A percentile compares a stretch with the other conserved stretches of the same genome.
Conservation (phyloP, 2,888 invertebrate species). For the Cabera pusaria region DNA sequence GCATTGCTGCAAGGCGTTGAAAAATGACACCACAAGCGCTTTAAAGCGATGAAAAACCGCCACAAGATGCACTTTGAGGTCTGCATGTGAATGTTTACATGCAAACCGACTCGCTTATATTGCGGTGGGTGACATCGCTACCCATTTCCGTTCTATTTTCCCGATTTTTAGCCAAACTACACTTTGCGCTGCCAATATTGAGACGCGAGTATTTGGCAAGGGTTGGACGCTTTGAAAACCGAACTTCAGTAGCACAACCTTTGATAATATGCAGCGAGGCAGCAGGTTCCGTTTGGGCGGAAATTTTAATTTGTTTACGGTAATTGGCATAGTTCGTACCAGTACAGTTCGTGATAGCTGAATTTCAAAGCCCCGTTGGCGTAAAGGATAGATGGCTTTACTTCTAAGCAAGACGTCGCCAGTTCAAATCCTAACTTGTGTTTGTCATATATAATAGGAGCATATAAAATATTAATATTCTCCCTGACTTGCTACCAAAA, state of each 20-base stretch:
- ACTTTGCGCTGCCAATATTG: slow-evolving; percentile 52
- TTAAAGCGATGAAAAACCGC: slow-evolving; percentile 46
- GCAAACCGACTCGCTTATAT: slow-evolving; percentile 45
- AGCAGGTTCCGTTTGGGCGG: slow-evolving; percentile 2
- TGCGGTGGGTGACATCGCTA: slow-evolving; percentile 53
- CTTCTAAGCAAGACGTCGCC: no score
- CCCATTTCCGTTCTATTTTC: slow-evolving; percentile 62
- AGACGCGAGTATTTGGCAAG: slow-evolving; percentile 55
- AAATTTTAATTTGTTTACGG: slow-evolving; percentile 18
- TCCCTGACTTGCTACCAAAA: no score
- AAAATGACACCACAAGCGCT: slow-evolving; percentile 43
- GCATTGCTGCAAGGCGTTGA: slow-evolving; percentile 20
- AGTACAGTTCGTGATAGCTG: slow-evolving; percentile 2
- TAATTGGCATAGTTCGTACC: slow-evolving; percentile 15
- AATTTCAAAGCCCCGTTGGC: no score
- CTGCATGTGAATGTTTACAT: slow-evolving; percentile 52
- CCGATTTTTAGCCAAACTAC: slow-evolving; percentile 61
- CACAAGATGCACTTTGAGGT: slow-evolving; percentile 46
- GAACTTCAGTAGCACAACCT: slow-evolving; percentile 22
- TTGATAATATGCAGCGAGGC: slow-evolving; percentile 34
- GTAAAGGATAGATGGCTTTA: no score
- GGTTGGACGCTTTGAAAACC: slow-evolving; percentile 38
- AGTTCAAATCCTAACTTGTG: no score
- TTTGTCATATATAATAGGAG: no score
- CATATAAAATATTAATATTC: no score